Conservation (phyloP, 2,113 vertebrate genomes). For the Phaetusa simplex region DNA sequence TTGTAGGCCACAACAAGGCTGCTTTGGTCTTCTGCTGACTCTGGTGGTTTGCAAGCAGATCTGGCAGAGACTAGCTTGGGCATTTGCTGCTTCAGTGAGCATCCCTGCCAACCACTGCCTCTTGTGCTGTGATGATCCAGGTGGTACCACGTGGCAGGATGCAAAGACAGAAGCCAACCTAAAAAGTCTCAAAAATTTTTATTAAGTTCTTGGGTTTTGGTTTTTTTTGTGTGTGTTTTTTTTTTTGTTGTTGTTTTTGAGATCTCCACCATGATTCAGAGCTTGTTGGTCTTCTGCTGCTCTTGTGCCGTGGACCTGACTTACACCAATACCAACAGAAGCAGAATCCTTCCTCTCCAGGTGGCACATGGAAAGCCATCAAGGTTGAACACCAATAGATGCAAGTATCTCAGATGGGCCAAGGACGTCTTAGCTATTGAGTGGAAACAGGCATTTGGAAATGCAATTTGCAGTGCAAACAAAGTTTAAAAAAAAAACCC, state of each 20-base stretch:
- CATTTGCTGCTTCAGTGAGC: neutral
- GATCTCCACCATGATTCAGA: neutral
- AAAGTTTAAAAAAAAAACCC: neutral
- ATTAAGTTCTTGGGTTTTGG: neutral
- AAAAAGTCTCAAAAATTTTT: neutral
- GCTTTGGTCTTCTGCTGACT: neutral
- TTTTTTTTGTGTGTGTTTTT: no score
- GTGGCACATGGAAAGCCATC: neutral
- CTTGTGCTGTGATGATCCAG: neutral
- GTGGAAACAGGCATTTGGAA: neutral
- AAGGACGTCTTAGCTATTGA: neutral
- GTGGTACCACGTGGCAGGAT: accelerated
- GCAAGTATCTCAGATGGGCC: neutral
- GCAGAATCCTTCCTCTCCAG: neutral
- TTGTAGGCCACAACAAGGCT: neutral
- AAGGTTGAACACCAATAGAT: neutral
- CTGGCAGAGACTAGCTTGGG: neutral
- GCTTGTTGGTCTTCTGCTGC: neutral
- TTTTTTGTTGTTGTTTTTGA: neutral
- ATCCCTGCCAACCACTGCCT: neutral
- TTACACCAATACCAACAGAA: neutral
- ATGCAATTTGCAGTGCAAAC: neutral
- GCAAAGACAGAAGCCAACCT: neutral
- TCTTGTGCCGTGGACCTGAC: neutral
- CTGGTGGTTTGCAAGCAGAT: neutral